These are phyloP conservation scores for Petrocephalus sullivani DNA, from an alignment of 2,797 vertebrate genomes.

Conservation along the genomic window DNA sequence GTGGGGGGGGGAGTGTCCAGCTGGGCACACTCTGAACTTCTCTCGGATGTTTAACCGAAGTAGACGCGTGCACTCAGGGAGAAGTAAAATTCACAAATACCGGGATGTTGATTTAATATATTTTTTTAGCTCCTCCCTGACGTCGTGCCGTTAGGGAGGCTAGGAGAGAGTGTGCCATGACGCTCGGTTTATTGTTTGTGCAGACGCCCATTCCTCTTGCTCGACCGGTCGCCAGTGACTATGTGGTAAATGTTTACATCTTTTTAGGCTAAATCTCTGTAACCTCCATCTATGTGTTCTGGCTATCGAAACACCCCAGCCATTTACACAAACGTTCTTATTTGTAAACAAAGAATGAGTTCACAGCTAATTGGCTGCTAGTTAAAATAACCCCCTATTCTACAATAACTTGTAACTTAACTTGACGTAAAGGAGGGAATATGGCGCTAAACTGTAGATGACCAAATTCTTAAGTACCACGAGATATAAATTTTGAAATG, in stretches of 20 bases:
- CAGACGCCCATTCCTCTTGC: not conserved
- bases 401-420: not conserved
- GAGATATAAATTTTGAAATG: not conserved
- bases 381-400: not conserved
- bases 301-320: not conserved
- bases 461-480: not conserved
- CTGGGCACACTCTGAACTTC: slow-evolving; percentile 50
- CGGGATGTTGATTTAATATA: slow-evolving; percentile 25
- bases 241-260: not conserved
- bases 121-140: slow-evolving; percentile 18
- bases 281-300: not conserved
- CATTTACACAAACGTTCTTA: not conserved
- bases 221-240: not conserved
- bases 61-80: slow-evolving; percentile 51
- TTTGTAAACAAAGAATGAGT: not conserved
- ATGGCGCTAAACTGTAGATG: not conserved
- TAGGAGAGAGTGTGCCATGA: not conserved
- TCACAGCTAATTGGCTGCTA: not conserved
- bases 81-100: slow-evolving; percentile 40
- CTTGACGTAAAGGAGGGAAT: not conserved
- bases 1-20: slow-evolving; percentile 34
- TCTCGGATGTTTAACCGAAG: slow-evolving; percentile 46
- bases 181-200: not conserved
- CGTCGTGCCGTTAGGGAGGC: not conserved
- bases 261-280: not conserved